Evolutionary conservation across 2,888 invertebrate species (phyloP).

Genomic region (Physocephala rufipes): DNA sequence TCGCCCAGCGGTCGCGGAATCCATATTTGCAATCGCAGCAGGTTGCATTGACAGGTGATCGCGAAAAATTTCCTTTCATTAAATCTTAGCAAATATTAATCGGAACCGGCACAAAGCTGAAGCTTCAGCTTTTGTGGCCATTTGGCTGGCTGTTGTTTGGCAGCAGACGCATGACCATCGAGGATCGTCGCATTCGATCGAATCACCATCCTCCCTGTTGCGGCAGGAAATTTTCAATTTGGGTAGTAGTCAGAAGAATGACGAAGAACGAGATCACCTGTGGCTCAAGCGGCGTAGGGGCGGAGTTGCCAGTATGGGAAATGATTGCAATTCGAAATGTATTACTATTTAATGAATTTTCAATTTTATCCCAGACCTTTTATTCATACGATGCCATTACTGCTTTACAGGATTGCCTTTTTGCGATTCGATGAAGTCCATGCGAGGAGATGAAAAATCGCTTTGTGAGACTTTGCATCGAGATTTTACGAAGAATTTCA

Average conservation of each 20-base stretch:
- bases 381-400: no score
- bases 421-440: no score
- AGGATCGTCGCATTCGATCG: background rate
- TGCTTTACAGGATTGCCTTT: no score
- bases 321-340: conserved; percentile 52
- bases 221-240: conserved; percentile 46
- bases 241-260: no score
- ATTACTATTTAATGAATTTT: conserved; percentile 53
- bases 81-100: conserved; percentile 51
- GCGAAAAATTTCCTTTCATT: conserved; percentile 56
- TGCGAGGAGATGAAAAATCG: no score
- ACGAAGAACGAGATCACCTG: conserved; percentile 33
- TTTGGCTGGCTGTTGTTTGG: conserved; percentile 3
- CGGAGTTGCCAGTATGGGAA: conserved; percentile 36
- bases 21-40: conserved; percentile 53
- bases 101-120: conserved; percentile 29
- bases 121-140: conserved; percentile 31
- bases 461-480: no score
- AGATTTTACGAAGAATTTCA: no score
- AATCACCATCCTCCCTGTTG: no score
- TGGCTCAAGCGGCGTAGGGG: conserved; percentile 2
- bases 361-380: conserved; percentile 34
- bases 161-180: no score
- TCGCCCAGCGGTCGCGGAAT: conserved; percentile 18
- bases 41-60: conserved; percentile 57